Conservation (phyloP, 2,888 invertebrate species). For the Peribatodes rhomboidaria region DNA sequence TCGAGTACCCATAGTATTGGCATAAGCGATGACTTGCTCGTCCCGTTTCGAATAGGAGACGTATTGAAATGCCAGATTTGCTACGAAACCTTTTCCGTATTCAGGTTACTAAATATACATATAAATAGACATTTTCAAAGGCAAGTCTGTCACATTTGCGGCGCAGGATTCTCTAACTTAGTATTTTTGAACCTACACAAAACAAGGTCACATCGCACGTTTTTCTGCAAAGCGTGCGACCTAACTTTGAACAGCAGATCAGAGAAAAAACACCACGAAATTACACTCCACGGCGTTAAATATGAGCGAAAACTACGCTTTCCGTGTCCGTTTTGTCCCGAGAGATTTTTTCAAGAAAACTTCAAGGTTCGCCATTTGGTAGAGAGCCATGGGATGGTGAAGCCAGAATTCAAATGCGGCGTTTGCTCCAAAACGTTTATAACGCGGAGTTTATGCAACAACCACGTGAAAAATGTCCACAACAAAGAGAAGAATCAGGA, state of each 20-base stretch:
- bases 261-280: slow-evolving; percentile 54
- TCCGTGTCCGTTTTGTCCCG: slow-evolving; percentile 67
- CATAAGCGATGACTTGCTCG: slow-evolving; percentile 67
- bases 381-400: slow-evolving; percentile 63
- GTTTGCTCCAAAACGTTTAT: slow-evolving; percentile 71
- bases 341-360: slow-evolving; percentile 70
- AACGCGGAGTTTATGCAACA: slow-evolving; percentile 71
- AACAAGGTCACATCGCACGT: slow-evolving; percentile 61
- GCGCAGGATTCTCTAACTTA: slow-evolving; percentile 72
- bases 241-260: slow-evolving; percentile 55
- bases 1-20: slow-evolving; percentile 54
- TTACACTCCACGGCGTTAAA: slow-evolving; percentile 46
- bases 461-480: slow-evolving; percentile 75
- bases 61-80: slow-evolving; percentile 72
- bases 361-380: slow-evolving; percentile 62
- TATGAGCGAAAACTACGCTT: slow-evolving; percentile 63
- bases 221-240: slow-evolving; percentile 64
- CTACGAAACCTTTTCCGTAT: slow-evolving; percentile 60
- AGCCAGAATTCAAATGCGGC: slow-evolving; percentile 67
- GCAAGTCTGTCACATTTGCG: slow-evolving; percentile 76
- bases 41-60: slow-evolving; percentile 71
- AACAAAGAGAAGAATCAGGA: slow-evolving; percentile 73
- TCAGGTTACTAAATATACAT: slow-evolving; percentile 73
- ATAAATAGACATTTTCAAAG: slow-evolving; percentile 78
- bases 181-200: slow-evolving; percentile 74